Evolutionary conservation across 2,113 vertebrate species (phyloP).

Genomic region (Natator depressus): DNA sequence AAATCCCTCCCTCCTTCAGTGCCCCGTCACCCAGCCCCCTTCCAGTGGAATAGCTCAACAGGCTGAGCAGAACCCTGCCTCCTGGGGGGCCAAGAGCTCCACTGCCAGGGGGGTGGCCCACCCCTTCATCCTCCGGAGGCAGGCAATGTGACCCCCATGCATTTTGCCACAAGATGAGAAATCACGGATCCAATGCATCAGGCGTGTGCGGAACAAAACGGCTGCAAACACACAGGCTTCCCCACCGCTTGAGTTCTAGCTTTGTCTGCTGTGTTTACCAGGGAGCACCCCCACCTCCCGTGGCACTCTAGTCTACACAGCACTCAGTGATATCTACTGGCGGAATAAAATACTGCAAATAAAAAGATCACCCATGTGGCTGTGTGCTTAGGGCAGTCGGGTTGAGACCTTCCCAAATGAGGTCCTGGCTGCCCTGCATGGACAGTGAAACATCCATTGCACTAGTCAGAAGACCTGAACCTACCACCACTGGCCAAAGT

Average conservation of each 20-base stretch:
- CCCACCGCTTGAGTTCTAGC: background rate
- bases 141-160: background rate
- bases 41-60: background rate
- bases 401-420: background rate
- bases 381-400: background rate
- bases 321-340: background rate
- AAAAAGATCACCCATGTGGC: accelerated
- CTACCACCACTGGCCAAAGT: background rate
- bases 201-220: background rate
- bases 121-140: background rate
- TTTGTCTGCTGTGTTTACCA: background rate
- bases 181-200: background rate
- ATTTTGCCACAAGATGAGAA: background rate
- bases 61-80: background rate
- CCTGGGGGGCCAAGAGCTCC: background rate
- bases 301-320: background rate
- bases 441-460: background rate
- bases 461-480: background rate
- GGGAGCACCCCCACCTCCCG: background rate
- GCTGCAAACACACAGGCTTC: background rate
- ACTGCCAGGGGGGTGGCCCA: background rate
- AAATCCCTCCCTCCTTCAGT: background rate
- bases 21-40: background rate
- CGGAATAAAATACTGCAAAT: background rate
- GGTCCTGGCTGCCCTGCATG: background rate